Conservation (phyloP, 1,140 invertebrate species). For the Spodoptera frugiperda region DNA sequence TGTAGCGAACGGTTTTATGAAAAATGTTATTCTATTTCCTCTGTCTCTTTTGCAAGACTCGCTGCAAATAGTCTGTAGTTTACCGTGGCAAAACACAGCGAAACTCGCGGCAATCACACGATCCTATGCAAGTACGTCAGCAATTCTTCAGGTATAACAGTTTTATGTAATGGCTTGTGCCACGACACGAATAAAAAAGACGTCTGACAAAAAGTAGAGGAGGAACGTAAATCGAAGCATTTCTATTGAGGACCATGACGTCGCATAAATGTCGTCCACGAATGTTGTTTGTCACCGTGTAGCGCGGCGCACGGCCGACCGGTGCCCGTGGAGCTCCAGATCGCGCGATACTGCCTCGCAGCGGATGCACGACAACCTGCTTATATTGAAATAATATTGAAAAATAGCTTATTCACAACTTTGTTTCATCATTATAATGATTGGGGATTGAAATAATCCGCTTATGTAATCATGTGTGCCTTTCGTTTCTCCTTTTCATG, state of each 20-base stretch:
- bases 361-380: constrained; percentile 47
- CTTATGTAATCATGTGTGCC: constrained; percentile 29
- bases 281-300: constrained; percentile 81
- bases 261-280: constrained; percentile 77
- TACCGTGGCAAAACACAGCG: constrained; percentile 11
- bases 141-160: constrained; percentile 43
- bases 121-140: constrained; percentile 20
- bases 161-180: constrained; percentile 53
- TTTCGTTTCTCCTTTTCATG: constrained; percentile 16
- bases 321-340: constrained; percentile 53
- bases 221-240: constrained; percentile 77
- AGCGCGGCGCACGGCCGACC: constrained; percentile 59
- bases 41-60: constrained; percentile 22
- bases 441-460: constrained; percentile 50
- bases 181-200: constrained; percentile 65
- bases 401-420: constrained; percentile 59
- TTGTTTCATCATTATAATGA: constrained; percentile 51
- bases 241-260: constrained; percentile 82
- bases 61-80: constrained; percentile 35
- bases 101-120: constrained; percentile 30
- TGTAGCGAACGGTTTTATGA: constrained; percentile 16
- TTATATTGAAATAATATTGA: constrained; percentile 58
- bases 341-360: constrained; percentile 57
- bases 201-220: constrained; percentile 64
- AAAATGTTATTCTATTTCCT: constrained; percentile 35